phyloP scores from a whole-genome alignment of 2,113 vertebrate species.

The Clupea harengus region DNA sequence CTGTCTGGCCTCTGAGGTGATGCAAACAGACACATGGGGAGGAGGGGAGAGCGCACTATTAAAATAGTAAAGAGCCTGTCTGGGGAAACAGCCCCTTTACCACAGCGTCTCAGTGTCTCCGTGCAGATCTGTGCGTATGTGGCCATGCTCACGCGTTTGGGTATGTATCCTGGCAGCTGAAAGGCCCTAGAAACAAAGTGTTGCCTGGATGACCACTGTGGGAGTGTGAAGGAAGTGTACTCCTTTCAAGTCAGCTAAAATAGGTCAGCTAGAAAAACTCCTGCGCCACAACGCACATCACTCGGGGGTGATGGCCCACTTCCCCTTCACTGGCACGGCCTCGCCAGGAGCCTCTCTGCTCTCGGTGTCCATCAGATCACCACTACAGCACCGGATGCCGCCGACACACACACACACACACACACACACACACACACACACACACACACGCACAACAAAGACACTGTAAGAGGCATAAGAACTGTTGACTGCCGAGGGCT shows the following conservation, averaged over 20 bases:
- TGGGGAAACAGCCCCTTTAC: constrained; percentile 6
- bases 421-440: too few relatives aligned
- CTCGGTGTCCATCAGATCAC: constrained; percentile 22
- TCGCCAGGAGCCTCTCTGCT: constrained; percentile 19
- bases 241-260: constrained; percentile 43
- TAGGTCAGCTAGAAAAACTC: constrained; percentile 49
- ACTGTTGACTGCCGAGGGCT: not conserved
- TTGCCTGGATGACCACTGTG: constrained; percentile 40
- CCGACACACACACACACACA: not conserved
- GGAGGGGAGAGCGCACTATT: not conserved
- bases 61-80: constrained; percentile 25
- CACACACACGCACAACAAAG: not conserved
- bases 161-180: constrained; percentile 16
- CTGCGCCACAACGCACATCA: constrained; percentile 35
- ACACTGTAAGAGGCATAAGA: not conserved
- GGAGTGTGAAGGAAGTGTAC: constrained; percentile 41
- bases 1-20: constrained; percentile 26
- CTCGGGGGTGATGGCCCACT: constrained; percentile 42
- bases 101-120: not conserved
- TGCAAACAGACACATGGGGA: not conserved
- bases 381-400: not conserved
- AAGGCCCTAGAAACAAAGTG: constrained; percentile 19
- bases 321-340: constrained; percentile 17
- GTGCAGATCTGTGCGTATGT: constrained; percentile 16
- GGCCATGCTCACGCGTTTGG: not conserved